Conservation (phyloP, 2,888 invertebrate species). For the Arrhopalites spinosus region DNA sequence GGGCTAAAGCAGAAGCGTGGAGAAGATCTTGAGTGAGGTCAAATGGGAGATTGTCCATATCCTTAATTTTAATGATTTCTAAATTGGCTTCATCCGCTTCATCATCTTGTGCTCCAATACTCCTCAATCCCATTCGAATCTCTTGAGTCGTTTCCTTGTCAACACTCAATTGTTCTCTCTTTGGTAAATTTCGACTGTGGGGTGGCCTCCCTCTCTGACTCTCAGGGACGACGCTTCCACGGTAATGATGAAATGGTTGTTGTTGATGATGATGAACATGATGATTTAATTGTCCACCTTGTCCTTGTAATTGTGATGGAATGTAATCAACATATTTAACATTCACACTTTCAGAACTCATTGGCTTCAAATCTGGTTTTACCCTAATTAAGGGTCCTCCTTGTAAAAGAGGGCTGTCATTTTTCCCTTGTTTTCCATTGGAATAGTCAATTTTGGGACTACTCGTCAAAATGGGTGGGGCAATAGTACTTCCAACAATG, state of each 20-base stretch:
- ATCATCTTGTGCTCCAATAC: conserved; percentile 33
- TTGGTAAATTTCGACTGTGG: conserved; percentile 52
- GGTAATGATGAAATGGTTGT: background rate
- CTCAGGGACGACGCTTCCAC: background rate
- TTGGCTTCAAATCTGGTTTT: background rate
- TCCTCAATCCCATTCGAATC: conserved; percentile 37
- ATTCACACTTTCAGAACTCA: conserved; percentile 27
- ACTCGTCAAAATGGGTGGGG: conserved; percentile 26
- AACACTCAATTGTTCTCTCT: conserved; percentile 43
- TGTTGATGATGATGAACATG: background rate
- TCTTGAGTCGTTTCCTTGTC: conserved; percentile 14
- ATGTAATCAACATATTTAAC: conserved; percentile 47
- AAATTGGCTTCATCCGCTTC: conserved; percentile 28
- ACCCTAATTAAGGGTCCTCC: conserved; percentile 19
- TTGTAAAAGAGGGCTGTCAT: conserved; percentile 18
- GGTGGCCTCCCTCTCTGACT: conserved; percentile 42
- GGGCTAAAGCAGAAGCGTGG: conserved; percentile 1
- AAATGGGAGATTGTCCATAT: conserved; percentile 28
- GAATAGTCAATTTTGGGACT: conserved; percentile 22
- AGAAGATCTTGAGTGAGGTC: conserved; percentile 16
- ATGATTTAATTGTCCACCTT: background rate
- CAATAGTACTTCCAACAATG: conserved; percentile 47
- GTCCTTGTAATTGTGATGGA: conserved; percentile 27
- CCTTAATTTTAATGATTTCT: conserved; percentile 37
- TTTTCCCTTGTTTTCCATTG: conserved; percentile 22